Evolutionary conservation across 2,797 vertebrate genomes (phyloP), one percentile per base, ranked within the genome.

Genomic region (Malacoraja senta): DNA sequence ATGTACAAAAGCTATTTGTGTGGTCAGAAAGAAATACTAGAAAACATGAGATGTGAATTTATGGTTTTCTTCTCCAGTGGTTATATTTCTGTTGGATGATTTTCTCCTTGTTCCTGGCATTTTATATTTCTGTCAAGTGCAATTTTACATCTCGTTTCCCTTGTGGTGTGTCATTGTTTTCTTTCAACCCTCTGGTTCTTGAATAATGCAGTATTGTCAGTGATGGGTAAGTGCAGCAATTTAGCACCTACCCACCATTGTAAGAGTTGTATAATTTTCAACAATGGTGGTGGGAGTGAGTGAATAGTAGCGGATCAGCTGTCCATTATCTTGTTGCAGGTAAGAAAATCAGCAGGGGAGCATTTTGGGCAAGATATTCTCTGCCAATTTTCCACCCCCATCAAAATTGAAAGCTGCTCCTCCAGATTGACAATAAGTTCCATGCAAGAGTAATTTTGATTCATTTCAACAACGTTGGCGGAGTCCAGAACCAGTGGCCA

Each of bases 81-180:
- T 91, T 74, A 74, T 91, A 91, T 74, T 91, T 91, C 90, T 72
- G 35, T 53, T 74, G 68, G 65, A 38, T 91, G 32, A 91, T 71
- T 91, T 91, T 91, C 90, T 74, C 32, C 71, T 91, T 10, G 15
- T 91, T 91, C 26, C 13, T 19, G 13, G 32, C 74, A 24, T 91
- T 91, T 72, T 91, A 91, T 74, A 72, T 68, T 72, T 74, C 90
- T 91, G 90, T 91, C 90, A 44, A 38, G 53, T 44, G 68, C 90
- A 91, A 72, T 91, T 74, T 74, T 74, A 91, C 71, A 91, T 74
- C 35, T 74, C 65, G 35, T 74, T 91, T 91, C 68, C 68, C 24
- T 71, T 88, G 32, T 88, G 68, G 35, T 38, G 32, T 71, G 90
- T 74, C 71, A 71, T 91, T 91, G 68, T 91, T 91, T 91, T 91